These are phyloP conservation scores for Drosophila lutescens DNA, from an alignment of 2,888 invertebrate genomes.

Conservation along the genomic window DNA sequence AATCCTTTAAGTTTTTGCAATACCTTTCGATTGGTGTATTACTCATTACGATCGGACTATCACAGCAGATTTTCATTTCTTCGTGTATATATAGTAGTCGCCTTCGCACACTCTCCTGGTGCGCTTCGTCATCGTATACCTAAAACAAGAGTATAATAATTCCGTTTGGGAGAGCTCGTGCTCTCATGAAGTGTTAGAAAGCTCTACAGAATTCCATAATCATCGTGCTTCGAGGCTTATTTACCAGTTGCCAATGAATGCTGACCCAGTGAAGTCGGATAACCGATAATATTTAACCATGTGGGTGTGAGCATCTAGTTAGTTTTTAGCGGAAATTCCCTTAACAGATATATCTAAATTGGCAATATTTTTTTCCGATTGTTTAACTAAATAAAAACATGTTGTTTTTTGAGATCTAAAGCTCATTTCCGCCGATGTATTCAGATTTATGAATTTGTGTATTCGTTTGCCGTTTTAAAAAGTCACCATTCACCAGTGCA, in stretches of 20 bases:
- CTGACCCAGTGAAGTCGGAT: neutral
- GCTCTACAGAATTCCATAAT: constrained; percentile 4
- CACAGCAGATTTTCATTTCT: too few relatives aligned
- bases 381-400: neutral
- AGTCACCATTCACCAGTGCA: neutral
- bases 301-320: neutral
- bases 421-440: neutral
- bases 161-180: neutral
- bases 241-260: neutral
- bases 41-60: too few relatives aligned
- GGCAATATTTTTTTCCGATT: neutral
- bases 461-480: neutral
- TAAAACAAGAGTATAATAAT: too few relatives aligned
- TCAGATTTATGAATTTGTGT: too few relatives aligned
- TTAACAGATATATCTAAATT: neutral
- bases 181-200: neutral
- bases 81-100: too few relatives aligned
- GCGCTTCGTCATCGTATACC: too few relatives aligned
- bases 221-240: constrained; percentile 2
- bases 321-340: neutral
- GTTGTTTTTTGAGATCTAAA: neutral
- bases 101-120: too few relatives aligned
- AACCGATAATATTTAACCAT: neutral
- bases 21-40: too few relatives aligned
- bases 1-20: too few relatives aligned